Conservation (phyloP, 2,113 vertebrate species). For the Siniperca chuatsi region DNA sequence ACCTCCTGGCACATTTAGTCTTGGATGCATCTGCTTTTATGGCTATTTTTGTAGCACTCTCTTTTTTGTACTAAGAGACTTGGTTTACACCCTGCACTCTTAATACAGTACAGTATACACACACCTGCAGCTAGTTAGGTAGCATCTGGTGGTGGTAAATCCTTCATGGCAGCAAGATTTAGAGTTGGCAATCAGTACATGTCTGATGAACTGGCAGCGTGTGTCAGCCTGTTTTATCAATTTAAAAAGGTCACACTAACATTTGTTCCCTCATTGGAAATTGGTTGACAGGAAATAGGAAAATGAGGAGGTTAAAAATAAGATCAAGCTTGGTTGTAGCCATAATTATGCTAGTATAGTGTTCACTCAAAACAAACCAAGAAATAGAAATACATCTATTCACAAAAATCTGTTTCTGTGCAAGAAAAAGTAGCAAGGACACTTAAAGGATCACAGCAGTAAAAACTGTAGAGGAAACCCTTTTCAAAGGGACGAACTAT, state of each 20-base stretch:
- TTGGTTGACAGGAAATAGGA: constrained; percentile 2
- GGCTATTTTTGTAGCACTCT: too few relatives aligned
- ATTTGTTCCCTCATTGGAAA: constrained; percentile 52
- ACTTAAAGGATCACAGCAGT: neutral
- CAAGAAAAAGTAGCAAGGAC: neutral
- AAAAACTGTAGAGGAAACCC: neutral
- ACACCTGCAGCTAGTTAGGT: constrained; percentile 1
- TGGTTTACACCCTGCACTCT: neutral
- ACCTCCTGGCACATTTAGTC: neutral
- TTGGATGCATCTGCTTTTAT: neutral
- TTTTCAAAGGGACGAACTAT: neutral
- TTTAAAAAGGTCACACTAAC: constrained; percentile 64
- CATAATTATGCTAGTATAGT: constrained; percentile 22
- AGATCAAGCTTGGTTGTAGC: neutral
- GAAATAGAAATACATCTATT: constrained; percentile 21
- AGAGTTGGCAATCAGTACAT: constrained; percentile 55
- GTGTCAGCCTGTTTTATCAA: constrained; percentile 42
- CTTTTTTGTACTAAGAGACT: too few relatives aligned
- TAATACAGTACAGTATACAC: constrained; percentile 8
- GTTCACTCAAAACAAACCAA: constrained; percentile 8
- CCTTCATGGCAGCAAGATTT: constrained; percentile 45
- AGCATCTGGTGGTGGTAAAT: constrained; percentile 57
- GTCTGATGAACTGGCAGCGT: constrained; percentile 44
- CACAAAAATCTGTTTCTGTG: neutral
- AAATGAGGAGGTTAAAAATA: constrained; percentile 13